A percentile compares a stretch with the other conserved stretches of the same genome.
Conservation (phyloP, 64 coral and sea anemone genomes). For the Cladopsammia gracilis region DNA sequence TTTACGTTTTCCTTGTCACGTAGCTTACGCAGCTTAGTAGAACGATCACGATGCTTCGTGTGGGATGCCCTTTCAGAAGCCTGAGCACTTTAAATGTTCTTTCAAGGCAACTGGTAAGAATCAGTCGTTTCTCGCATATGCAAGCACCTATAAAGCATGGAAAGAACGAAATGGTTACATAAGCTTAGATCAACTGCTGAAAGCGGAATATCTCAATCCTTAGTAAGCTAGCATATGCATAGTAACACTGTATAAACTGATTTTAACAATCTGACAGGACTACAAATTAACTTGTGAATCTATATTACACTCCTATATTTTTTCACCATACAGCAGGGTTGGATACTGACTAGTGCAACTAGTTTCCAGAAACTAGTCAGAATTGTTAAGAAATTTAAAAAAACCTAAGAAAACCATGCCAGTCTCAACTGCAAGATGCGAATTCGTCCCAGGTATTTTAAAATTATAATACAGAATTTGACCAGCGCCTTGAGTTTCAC, state of each 20-base stretch:
- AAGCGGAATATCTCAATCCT: too few species aligned
- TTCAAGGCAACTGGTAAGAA: slow-evolving; percentile 8
- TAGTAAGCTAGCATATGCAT: too few species aligned
- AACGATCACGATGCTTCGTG: neutral
- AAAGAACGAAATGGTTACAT: neutral
- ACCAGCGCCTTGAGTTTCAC: too few species aligned
- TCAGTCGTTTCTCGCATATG: neutral
- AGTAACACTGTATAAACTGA: too few species aligned
- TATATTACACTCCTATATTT: too few species aligned
- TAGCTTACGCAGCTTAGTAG: neutral
- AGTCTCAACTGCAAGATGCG: slow-evolving; percentile 14
- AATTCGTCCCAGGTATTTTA: slow-evolving; percentile 32
- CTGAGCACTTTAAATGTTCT: slow-evolving; percentile 1
- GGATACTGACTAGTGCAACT: too few species aligned
- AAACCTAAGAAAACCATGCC: slow-evolving; percentile 15
- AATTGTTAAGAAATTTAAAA: slow-evolving; percentile 18
- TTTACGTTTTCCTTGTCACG: neutral
- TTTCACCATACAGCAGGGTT: too few species aligned
- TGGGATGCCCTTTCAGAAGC: slow-evolving; percentile 10
- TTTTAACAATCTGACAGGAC: too few species aligned
- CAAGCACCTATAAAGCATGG: neutral
- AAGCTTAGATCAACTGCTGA: neutral
- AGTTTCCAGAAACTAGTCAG: slow-evolving; percentile 39
- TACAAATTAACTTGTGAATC: too few species aligned
- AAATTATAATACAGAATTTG: slow-evolving; percentile 35